Base-by-base conservation (phyloP, 2,888 invertebrate genomes). In the Rotaria macrura region DNA sequence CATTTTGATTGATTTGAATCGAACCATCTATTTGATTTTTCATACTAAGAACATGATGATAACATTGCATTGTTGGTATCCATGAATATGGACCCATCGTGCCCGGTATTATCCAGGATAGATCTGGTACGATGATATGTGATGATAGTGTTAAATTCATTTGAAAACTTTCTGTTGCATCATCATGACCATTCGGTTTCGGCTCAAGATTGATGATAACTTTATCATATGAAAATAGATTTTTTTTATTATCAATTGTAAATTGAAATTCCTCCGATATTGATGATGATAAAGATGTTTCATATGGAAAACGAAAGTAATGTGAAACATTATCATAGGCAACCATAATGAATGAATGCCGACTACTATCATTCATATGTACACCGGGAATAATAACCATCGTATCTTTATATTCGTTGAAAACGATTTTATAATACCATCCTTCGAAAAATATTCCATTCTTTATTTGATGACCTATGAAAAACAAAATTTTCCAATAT, bases 11-110 rank as follows among this genome's bases (percentile, higher is more conserved):
- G 2, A 38, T 40, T 74, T 74, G 23, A 0, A 74, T 74, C 14
- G 74, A 74, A 40, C 74, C 74, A 7, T 38, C 23, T 25, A 74
- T n/a, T 12, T 40, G 23, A 74, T 40, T 10, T 74, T 74, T 74
- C 40, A 74, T 40, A 40, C 74, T 74, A 25, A 74, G 40, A 25
- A 74, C 74, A 74, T 74, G 74, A 74, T 74, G 74, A 74, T 74
- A 40, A 74, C 74, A 74, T 74, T 74, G 74, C 74, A 74, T 38
- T 23, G 74, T 74, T 38, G 74, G 74, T 74, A 74, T 43, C 43
- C 38, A 43, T 25, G 74, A 74, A 40, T 40, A 38, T 4, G 74
- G 74, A 12, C 74, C 74, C 74, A 74, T 74, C 2, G 74, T 74
- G 14, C 74, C 74, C 25, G 74, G 74, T 38, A n/a, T 4, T 23